A percentile compares a stretch with the other conserved stretches of the same genome.
Conservation (phyloP, 30 jellyfish, hydroid and myxozoan genomes). For the Aurelia aurita region DNA sequence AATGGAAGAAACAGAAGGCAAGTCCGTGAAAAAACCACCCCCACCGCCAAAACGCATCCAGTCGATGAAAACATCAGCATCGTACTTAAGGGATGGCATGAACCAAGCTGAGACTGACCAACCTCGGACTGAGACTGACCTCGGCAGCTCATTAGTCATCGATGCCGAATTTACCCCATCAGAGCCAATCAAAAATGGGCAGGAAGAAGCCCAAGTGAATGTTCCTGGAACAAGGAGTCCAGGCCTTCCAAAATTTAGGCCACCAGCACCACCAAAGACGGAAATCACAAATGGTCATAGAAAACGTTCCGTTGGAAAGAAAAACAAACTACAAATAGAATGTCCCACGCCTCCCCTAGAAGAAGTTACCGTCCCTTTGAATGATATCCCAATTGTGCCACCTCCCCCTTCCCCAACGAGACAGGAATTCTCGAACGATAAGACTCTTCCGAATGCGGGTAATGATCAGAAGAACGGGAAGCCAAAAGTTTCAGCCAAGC, state of each 20-base stretch:
- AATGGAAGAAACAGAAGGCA: neutral
- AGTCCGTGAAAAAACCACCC: neutral
- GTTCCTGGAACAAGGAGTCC: neutral
- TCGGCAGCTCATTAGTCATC: neutral
- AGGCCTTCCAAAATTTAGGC: neutral
- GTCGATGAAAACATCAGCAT: constrained; percentile 47
- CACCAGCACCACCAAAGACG: neutral
- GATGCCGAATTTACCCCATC: constrained; percentile 25
- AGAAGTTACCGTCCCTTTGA: constrained; percentile 26
- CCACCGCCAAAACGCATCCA: constrained; percentile 73
- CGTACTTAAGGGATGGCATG: constrained; percentile 25
- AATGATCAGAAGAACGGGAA: neutral
- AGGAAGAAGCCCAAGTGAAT: constrained; percentile 6
- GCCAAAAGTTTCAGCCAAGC: constrained; percentile 31
- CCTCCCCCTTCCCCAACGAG: constrained; percentile 69
- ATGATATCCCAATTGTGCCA: constrained; percentile 59
- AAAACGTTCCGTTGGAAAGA: neutral
- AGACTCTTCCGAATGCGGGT: neutral
- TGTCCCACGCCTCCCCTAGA: constrained; percentile 55
- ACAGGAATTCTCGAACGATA: neutral
- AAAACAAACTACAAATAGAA: neutral
- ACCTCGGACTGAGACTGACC: neutral
- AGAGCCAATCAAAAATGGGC: neutral
- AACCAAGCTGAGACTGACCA: neutral
- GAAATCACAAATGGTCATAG: neutral